Evolutionary conservation across 2,888 invertebrate genomes (phyloP).

Genomic region (Leucania comma): DNA sequence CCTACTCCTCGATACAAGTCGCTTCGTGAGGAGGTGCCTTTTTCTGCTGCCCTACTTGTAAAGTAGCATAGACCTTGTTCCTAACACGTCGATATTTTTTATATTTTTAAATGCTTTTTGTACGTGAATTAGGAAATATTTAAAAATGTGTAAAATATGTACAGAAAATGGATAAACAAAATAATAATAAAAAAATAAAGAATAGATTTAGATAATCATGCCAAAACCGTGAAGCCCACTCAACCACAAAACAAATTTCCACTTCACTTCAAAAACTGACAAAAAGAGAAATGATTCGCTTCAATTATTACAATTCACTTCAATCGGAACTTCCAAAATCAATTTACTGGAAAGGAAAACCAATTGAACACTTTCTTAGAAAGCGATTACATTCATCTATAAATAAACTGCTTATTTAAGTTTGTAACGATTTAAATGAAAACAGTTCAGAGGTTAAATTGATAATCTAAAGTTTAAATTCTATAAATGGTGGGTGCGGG

Average conservation of each 20-base stretch:
- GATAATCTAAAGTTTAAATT: constrained; percentile 66
- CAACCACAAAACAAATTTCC: constrained; percentile 16
- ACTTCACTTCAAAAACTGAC: constrained; percentile 9
- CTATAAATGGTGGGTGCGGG: constrained; percentile 51
- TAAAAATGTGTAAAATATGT: too few species aligned
- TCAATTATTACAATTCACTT: constrained; percentile 47
- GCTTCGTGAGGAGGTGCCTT: too few species aligned
- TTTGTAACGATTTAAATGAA: constrained; percentile 48
- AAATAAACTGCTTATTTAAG: constrained; percentile 49
- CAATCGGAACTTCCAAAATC: constrained; percentile 41
- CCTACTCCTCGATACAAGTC: too few species aligned
- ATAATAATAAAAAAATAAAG: too few species aligned
- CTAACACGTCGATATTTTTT: too few species aligned
- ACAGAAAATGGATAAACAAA: too few species aligned
- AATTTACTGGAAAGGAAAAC: constrained; percentile 46
- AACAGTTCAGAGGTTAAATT: constrained; percentile 56
- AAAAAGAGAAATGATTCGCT: constrained; percentile 30
- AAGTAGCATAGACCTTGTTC: too few species aligned
- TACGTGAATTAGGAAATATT: too few species aligned
- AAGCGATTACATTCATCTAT: constrained; percentile 41
- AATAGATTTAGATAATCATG: too few species aligned
- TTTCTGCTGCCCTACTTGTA: too few species aligned
- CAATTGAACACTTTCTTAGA: constrained; percentile 39
- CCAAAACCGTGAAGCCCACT: neutral
- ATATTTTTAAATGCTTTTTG: too few species aligned